Evolutionary conservation across 1,140 invertebrate species (phyloP).

Genomic region (Drosophila insularis): DNA sequence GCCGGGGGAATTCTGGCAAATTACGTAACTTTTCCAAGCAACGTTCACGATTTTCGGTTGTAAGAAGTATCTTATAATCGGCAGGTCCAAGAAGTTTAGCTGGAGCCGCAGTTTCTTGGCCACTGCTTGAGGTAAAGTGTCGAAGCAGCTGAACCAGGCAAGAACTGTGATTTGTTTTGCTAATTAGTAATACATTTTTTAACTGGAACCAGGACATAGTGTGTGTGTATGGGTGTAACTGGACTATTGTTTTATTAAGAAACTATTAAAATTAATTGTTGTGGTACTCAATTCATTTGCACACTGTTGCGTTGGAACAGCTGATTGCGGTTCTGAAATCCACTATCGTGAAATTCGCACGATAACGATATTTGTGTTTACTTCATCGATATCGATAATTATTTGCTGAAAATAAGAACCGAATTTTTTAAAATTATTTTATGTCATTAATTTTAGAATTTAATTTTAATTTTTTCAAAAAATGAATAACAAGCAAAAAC

Average conservation of each 20-base stretch:
- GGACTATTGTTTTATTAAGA: neutral
- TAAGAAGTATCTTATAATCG: slow-evolving; percentile 22
- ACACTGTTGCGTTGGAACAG: neutral
- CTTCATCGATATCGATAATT: neutral
- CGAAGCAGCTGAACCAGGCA: neutral
- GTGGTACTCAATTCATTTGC: neutral
- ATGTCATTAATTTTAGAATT: too few relatives aligned
- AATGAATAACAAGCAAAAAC: too few relatives aligned
- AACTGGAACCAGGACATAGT: neutral
- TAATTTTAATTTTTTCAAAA: too few relatives aligned
- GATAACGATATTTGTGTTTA: neutral
- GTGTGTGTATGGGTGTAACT: neutral
- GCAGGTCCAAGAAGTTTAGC: neutral
- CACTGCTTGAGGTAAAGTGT: neutral
- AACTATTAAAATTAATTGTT: neutral
- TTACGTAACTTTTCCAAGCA: slow-evolving; percentile 52
- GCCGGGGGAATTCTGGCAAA: slow-evolving; percentile 43
- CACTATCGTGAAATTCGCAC: neutral
- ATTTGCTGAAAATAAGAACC: too few relatives aligned
- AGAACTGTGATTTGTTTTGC: neutral
- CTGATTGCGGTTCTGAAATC: neutral
- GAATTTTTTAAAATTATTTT: too few relatives aligned
- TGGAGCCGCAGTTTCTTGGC: neutral
- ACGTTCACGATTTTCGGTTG: slow-evolving; percentile 31
- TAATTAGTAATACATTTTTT: neutral